Evolutionary conservation across 2,888 invertebrate species (phyloP), one percentile per base, ranked within the genome.

Genomic region (Nomada goodeniana): DNA sequence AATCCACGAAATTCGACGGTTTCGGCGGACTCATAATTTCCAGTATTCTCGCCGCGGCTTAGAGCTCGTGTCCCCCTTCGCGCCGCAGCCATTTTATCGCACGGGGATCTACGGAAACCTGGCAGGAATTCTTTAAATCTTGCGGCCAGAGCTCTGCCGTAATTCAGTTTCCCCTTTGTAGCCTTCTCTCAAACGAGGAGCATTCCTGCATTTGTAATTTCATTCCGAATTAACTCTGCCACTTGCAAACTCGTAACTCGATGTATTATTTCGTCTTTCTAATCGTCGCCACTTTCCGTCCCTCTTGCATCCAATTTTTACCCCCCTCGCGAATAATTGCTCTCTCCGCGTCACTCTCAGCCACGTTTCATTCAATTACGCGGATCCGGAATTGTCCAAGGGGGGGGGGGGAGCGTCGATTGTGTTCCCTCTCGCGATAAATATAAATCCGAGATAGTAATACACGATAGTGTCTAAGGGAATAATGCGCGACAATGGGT

Each of bases 401-500:
- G 7, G 15, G 13, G 15, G 13, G 7, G 7, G 15, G 13, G 15
- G 13, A 10, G n/a, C 44, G 85, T 76, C 63, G 73, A 85, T 82
- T 52, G 59, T 18, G 59, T 18, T 63, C 50, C 42, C 52, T 73
- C 60, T 52, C 64, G 50, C 50, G 64, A 69, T 77, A 70, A 72
- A 85, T 42, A 36, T 36, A 7, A 36, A 26, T 26, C 44, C 3
- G 1, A 44, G 11, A 44, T 7, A 44, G 4, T 11, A 11, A 11
- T 11, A 3, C 44, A 44, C 44, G 44, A 44, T 3, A 3, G 11
- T 70, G 52, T 70, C 68, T 60, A 72, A 83, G 76, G 79, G 79
- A 79, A 83, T 74, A 75, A 81, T 64, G 61, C 60, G 26, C 42
- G 70, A 74, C 80, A 72, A 80, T 86, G 84, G 77, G 76, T 85